Percentiles rank a stretch among this genome's conserved stretches.
Evolutionary conservation across 1,140 invertebrate species (phyloP).

Genomic region (Papilio polyxenes): DNA sequence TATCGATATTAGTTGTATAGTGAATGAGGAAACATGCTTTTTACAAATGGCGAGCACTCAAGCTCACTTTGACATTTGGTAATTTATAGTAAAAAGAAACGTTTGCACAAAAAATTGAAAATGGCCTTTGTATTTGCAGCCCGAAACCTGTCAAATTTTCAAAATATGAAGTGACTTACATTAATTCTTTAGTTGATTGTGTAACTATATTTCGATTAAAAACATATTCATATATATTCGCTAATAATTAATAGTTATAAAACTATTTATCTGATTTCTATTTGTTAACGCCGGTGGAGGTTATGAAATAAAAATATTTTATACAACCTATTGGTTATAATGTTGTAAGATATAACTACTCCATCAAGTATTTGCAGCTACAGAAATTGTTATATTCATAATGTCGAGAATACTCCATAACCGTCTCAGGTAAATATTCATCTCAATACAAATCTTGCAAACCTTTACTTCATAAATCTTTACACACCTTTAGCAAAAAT

Average conservation of each 20-base stretch:
- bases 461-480: neutral
- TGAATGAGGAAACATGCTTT: neutral
- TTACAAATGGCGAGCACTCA: neutral
- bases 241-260: constrained; percentile 49
- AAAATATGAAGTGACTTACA: constrained; percentile 74
- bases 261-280: constrained; percentile 53
- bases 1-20: neutral
- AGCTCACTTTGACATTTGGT: neutral
- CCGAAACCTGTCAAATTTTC: constrained; percentile 68
- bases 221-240: constrained; percentile 54
- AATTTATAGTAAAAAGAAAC: constrained; percentile 33
- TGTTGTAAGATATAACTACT: constrained; percentile 56
- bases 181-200: constrained; percentile 75
- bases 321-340: constrained; percentile 58
- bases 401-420: constrained; percentile 77
- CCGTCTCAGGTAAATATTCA: constrained; percentile 66
- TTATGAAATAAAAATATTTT: constrained; percentile 68
- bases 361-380: constrained; percentile 34
- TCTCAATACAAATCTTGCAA: neutral
- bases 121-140: constrained; percentile 53
- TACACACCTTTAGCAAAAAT: too few relatives aligned
- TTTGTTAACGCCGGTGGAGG: constrained; percentile 62
- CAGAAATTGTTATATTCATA: constrained; percentile 54
- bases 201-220: constrained; percentile 65
- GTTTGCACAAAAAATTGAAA: constrained; percentile 52